A percentile compares a stretch with the other conserved stretches of the same genome.
phyloP scores from a whole-genome alignment of 35 echinoderm and acorn worm species.

The Heliocidaris tuberculata region DNA sequence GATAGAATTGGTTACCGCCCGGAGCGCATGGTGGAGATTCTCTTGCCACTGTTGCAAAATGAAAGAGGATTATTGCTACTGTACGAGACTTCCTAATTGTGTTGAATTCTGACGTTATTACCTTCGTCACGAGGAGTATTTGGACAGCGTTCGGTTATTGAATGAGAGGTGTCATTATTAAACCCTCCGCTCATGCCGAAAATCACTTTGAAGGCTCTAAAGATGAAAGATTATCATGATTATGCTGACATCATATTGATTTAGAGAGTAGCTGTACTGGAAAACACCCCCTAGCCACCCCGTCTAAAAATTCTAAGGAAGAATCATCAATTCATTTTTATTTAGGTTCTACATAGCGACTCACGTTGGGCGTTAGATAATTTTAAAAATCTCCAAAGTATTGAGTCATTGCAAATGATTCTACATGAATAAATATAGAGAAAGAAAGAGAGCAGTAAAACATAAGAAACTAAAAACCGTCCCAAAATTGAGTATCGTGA shows the following conservation, averaged over 20 bases:
- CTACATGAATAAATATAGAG: too few relatives aligned
- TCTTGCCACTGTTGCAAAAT: constrained; percentile 13
- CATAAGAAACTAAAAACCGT: too few relatives aligned
- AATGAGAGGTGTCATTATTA: constrained; percentile 8
- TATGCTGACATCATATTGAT: constrained; percentile 12
- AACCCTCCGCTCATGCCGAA: neutral
- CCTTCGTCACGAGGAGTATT: constrained; percentile 21
- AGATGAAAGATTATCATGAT: constrained; percentile 13
- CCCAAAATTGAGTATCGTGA: too few relatives aligned
- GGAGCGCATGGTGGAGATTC: neutral
- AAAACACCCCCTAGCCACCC: neutral
- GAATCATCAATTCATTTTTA: neutral
- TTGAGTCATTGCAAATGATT: too few relatives aligned
- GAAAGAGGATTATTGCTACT: neutral
- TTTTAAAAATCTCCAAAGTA: too few relatives aligned
- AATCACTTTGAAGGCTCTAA: neutral
- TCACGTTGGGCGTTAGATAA: too few relatives aligned
- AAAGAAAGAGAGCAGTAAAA: too few relatives aligned
- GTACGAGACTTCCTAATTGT: constrained; percentile 6
- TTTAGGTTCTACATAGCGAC: too few relatives aligned
- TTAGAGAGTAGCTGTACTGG: neutral
- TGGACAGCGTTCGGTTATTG: constrained; percentile 14
- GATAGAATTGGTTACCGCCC: neutral
- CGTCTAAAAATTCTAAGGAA: neutral
- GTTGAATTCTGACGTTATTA: constrained; percentile 20